A percentile compares a stretch with the other conserved stretches of the same genome.
Evolutionary conservation across 2,888 invertebrate species (phyloP).

Genomic region (Aphidius colemani): DNA sequence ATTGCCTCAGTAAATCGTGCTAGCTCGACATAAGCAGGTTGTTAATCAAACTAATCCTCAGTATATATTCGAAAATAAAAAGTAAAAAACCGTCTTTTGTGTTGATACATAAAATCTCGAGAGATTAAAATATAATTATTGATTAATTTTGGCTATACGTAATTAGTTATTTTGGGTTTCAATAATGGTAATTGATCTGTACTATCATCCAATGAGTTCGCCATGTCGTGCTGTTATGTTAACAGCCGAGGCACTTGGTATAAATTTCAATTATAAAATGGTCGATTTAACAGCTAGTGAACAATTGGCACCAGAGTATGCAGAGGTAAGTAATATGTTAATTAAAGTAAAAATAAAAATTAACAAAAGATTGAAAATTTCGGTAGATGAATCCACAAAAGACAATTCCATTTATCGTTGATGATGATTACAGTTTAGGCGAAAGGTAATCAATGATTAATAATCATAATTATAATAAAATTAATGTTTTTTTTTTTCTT

Average conservation of each 20-base stretch:
- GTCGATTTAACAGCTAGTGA: conserved; percentile 53
- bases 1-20: too few relatives aligned
- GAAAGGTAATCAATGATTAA: too few relatives aligned
- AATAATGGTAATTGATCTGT: conserved; percentile 49
- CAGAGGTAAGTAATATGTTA: conserved; percentile 45
- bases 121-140: background rate
- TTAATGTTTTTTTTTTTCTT: conserved; percentile 5
- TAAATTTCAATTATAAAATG: conserved; percentile 53
- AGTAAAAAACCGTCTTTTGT: background rate
- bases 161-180: too few relatives aligned
- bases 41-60: background rate
- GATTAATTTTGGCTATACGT: background rate
- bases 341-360: background rate
- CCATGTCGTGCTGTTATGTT: conserved; percentile 58
- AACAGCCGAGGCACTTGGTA: conserved; percentile 55
- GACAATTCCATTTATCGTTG: conserved; percentile 50
- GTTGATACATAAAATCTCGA: background rate
- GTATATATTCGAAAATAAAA: background rate
- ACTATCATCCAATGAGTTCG: conserved; percentile 48
- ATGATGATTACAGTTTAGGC: conserved; percentile 49
- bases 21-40: too few relatives aligned
- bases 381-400: conserved; percentile 52
- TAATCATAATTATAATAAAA: conserved; percentile 27
- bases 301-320: conserved; percentile 55
- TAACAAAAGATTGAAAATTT: background rate